Base-by-base conservation (phyloP, 2,888 invertebrate genomes). In the Aspidiotus rigidus region DNA sequence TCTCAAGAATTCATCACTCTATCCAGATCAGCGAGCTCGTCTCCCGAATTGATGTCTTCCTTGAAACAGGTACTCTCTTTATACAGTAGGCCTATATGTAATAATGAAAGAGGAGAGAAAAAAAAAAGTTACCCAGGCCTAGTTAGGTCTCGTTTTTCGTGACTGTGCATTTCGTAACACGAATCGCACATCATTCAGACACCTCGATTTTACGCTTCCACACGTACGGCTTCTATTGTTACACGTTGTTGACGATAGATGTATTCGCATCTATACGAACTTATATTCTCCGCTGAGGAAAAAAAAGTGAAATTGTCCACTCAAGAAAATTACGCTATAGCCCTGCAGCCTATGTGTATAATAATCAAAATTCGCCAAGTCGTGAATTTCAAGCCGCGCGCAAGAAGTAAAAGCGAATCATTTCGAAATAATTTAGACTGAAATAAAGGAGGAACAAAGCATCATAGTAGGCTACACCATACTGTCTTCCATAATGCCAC, bases 21-120 rank as follows among this genome's bases (percentile, higher is more conserved):
- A 13, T 71, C 72, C 6, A 62, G 72, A 49, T 72, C 72, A n/a
- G 69, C 72, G 41, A 71, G 71, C 53, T 72, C 72, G 0, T 72
- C 72, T 0, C 69, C 67, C n/a, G 72, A 72, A 56, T 42, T 72
- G 28, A 72, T 70, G 60, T 63, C 71, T 40, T 66, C 69, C 7
- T 66, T 63, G 66, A 72, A 72, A 67, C 66, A 57, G 59, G 66
- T 66, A 63, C 28, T 7, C 16, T n/a, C n/a, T 55, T 28, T 28
- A 5, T 28, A 28, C 28, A 28, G 28, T 28, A 28, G n/a, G n/a
- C n/a, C n/a, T 13, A 6, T 11, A 49, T 49, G n/a, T 2, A 49
- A 13, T 13, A 49, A 49, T n/a, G 49, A 3, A 49, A 13, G 49
- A 13, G 49, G 49, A 11, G 11, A n/a, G 6, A 6, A 44, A 49